Conservation (phyloP, 2,888 invertebrate genomes). For the Drosophila limbata region DNA sequence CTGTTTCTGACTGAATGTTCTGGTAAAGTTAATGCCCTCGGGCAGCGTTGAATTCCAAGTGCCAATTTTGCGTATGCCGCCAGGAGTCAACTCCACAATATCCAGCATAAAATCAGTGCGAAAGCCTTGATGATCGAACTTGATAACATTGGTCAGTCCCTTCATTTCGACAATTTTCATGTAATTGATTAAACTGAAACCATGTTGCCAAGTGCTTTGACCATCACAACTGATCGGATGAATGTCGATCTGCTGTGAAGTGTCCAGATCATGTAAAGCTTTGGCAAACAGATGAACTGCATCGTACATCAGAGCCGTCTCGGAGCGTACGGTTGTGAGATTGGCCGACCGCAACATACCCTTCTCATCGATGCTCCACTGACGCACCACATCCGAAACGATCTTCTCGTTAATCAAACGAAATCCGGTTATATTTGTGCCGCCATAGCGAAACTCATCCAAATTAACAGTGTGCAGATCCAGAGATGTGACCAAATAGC, state of each 20-base stretch:
- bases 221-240: slow-evolving; percentile 95
- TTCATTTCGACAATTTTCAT: slow-evolving; percentile 98
- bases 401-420: slow-evolving; percentile 95
- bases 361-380: slow-evolving; percentile 92
- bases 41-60: slow-evolving; percentile 92
- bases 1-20: slow-evolving; percentile 93
- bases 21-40: slow-evolving; percentile 94
- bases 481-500: slow-evolving; percentile 96
- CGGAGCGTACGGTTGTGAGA: slow-evolving; percentile 87
- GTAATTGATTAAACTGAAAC: slow-evolving; percentile 97
- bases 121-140: slow-evolving; percentile 97
- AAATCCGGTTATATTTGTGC: slow-evolving; percentile 97
- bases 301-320: slow-evolving; percentile 98
- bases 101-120: slow-evolving; percentile 96
- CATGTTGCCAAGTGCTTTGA: slow-evolving; percentile 96
- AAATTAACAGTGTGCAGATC: slow-evolving; percentile 96
- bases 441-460: slow-evolving; percentile 97
- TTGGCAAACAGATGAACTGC: slow-evolving; percentile 97
- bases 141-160: slow-evolving; percentile 96
- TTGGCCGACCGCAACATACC: slow-evolving; percentile 87
- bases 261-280: slow-evolving; percentile 95
- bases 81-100: slow-evolving; percentile 94
- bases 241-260: slow-evolving; percentile 95
- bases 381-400: slow-evolving; percentile 91
- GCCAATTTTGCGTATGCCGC: slow-evolving; percentile 93